Evolutionary conservation across 2,797 vertebrate species (phyloP).

Genomic region (Champsocephalus gunnari): DNA sequence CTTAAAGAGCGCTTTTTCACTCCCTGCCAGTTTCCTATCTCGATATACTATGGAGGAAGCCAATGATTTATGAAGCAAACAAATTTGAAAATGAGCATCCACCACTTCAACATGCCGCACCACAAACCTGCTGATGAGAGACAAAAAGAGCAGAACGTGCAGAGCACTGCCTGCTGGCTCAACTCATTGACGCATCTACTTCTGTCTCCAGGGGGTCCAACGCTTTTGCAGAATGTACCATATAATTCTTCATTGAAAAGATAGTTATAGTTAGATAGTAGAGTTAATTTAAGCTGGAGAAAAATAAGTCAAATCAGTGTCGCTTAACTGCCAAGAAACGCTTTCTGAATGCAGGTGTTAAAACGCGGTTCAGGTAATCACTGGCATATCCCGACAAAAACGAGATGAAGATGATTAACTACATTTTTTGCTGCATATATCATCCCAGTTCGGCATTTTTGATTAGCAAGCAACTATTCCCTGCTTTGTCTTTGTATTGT

Average conservation of each 20-base stretch:
- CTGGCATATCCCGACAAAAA: conserved; percentile 1
- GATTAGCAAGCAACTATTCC: conserved; percentile 20
- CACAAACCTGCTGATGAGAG: conserved; percentile 81
- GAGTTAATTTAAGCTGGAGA: conserved; percentile 57
- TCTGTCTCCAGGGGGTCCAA: conserved; percentile 32
- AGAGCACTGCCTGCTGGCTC: conserved; percentile 40
- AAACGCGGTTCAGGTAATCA: conserved; percentile 24
- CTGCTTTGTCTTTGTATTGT: conserved; percentile 27
- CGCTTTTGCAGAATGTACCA: conserved; percentile 24
- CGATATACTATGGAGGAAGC: conserved; percentile 51
- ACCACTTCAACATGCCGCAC: conserved; percentile 74
- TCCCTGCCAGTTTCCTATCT: conserved; percentile 66
- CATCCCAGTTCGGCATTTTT: conserved; percentile 1
- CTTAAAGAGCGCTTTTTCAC: conserved; percentile 73
- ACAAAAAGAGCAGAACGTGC: conserved; percentile 62
- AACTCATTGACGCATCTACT: conserved; percentile 36
- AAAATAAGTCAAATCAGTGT: conserved; percentile 60
- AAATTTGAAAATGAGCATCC: conserved; percentile 76
- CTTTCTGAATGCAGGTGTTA: conserved; percentile 25
- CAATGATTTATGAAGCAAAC: conserved; percentile 81
- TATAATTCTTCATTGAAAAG: conserved; percentile 45
- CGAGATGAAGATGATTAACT: conserved; percentile 19
- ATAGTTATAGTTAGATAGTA: neutral
- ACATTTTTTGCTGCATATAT: neutral
- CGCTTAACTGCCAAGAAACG: conserved; percentile 51